Percentiles rank a stretch among this genome's conserved stretches.
Conservation (phyloP, 2,797 vertebrate genomes). For the Urophycis tenuis region DNA sequence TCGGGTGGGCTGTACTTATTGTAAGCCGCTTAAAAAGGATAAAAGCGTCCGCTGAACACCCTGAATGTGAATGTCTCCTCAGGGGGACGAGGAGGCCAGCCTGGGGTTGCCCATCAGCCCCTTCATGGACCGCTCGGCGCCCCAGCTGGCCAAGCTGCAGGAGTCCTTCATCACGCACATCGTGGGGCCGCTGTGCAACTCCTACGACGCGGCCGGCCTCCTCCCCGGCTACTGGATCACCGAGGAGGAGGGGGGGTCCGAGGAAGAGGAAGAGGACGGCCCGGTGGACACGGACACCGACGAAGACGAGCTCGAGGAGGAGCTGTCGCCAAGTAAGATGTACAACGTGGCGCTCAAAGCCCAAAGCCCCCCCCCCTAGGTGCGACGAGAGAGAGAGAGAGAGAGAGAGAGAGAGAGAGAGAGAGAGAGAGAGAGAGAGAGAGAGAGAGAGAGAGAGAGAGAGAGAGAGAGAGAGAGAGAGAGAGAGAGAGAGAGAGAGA, state of each 20-base stretch:
- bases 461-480: too few relatives aligned
- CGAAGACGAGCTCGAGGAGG: conserved; percentile 83
- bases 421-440: too few relatives aligned
- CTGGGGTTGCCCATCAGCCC: conserved; percentile 93
- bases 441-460: too few relatives aligned
- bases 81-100: conserved; percentile 93
- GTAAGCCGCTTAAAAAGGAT: too few relatives aligned
- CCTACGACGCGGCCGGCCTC: conserved; percentile 90
- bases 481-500: too few relatives aligned
- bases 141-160: conserved; percentile 93
- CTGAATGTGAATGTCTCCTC: too few relatives aligned
- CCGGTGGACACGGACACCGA: conserved; percentile 78
- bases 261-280: conserved; percentile 76
- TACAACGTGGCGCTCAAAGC: not conserved
- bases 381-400: not conserved
- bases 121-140: conserved; percentile 94
- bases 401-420: not conserved
- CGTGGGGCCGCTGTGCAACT: conserved; percentile 95
- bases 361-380: too few relatives aligned
- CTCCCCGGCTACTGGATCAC: conserved; percentile 91
- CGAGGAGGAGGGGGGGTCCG: conserved; percentile 64
- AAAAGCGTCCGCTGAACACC: too few relatives aligned
- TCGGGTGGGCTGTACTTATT: too few relatives aligned
- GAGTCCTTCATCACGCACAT: conserved; percentile 99
- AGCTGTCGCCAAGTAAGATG: conserved; percentile 78